Percentiles rank a stretch among this genome's conserved stretches.
phyloP scores from a whole-genome alignment of 92 coral and sea anemone species.

The Anthopleura xanthogrammica region DNA sequence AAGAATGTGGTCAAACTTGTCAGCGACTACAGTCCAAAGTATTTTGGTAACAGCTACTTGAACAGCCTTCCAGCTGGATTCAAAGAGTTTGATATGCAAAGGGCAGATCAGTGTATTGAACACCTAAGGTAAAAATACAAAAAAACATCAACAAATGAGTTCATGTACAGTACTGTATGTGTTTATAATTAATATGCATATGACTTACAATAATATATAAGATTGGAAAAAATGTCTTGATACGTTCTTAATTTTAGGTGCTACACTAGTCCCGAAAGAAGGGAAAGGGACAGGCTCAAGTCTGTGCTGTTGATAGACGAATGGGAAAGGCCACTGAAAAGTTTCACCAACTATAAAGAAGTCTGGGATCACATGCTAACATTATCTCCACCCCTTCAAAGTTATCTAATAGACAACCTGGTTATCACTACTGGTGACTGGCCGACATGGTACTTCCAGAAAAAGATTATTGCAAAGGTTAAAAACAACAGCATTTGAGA shows the following conservation, averaged over 20 bases:
- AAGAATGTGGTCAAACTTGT: too few relatives aligned
- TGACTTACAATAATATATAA: too few relatives aligned
- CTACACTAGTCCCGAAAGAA: constrained; percentile 35
- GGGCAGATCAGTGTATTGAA: constrained; percentile 28
- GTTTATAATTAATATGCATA: too few relatives aligned
- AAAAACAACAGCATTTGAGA: neutral
- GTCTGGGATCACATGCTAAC: constrained; percentile 11
- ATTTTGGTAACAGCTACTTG: too few relatives aligned
- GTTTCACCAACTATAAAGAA: constrained; percentile 36
- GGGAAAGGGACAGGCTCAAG: constrained; percentile 28
- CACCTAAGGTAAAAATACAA: constrained; percentile 36
- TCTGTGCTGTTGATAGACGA: constrained; percentile 29
- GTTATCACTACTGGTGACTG: constrained; percentile 49
- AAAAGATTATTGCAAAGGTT: constrained; percentile 19
- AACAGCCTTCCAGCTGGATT: neutral
- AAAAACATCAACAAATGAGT: too few relatives aligned
- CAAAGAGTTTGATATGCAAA: constrained; percentile 26
- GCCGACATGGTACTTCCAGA: constrained; percentile 54
- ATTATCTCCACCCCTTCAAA: constrained; percentile 10
- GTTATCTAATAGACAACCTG: constrained; percentile 20
- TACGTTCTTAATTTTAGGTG: constrained; percentile 11
- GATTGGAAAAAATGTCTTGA: too few relatives aligned
- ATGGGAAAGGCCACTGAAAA: constrained; percentile 48
- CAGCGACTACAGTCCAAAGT: too few relatives aligned
- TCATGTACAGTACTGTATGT: too few relatives aligned